A percentile compares a stretch with the other conserved stretches of the same genome.
phyloP scores from a whole-genome alignment of 2,888 invertebrate species.

The Phaonia tiefii region DNA sequence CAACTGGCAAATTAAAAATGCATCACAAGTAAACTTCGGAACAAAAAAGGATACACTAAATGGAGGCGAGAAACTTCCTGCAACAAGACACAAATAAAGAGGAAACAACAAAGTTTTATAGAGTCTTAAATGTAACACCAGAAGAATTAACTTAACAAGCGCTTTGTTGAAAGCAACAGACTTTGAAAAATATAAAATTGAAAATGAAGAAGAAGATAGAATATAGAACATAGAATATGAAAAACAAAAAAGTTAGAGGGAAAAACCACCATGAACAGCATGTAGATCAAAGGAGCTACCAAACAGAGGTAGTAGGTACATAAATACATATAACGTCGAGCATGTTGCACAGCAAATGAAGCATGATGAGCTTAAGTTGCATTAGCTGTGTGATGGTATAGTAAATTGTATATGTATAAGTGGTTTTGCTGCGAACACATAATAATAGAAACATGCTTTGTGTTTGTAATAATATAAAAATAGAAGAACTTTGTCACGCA shows the following conservation, averaged over 20 bases:
- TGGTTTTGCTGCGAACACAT: conserved; percentile 32
- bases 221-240: neutral
- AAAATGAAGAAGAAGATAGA: conserved; percentile 22
- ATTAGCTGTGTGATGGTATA: conserved; percentile 42
- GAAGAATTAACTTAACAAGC: conserved; percentile 36
- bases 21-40: neutral
- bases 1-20: conserved; percentile 5
- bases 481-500: no score
- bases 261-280: neutral
- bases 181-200: conserved; percentile 31
- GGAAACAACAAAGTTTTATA: conserved; percentile 20
- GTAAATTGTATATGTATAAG: conserved; percentile 2
- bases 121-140: conserved; percentile 36
- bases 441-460: conserved; percentile 14
- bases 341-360: conserved; percentile 60
- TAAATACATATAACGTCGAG: conserved; percentile 28
- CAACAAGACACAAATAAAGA: conserved; percentile 1
- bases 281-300: neutral
- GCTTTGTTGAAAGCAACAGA: conserved; percentile 30
- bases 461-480: no score
- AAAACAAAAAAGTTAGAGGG: no score
- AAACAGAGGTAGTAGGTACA: neutral
- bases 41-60: neutral
- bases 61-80: neutral
- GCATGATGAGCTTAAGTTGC: conserved; percentile 66